These are phyloP conservation scores for Ceratitis capitata DNA, from an alignment of 1,140 invertebrate species.

Conservation along the genomic window DNA sequence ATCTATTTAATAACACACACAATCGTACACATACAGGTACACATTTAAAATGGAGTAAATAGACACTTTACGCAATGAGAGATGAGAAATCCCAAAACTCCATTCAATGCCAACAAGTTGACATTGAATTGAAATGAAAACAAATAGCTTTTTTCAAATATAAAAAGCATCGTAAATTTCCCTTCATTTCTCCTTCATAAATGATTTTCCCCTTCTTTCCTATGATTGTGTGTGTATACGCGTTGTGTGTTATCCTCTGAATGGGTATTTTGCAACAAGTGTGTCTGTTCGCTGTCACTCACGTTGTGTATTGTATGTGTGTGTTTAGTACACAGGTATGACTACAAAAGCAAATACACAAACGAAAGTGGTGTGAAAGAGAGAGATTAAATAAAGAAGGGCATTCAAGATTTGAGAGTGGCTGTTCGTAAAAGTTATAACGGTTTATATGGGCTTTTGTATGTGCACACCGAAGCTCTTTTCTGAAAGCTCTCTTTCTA, in stretches of 20 bases:
- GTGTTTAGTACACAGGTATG: constrained; percentile 21
- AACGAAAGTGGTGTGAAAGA: background rate
- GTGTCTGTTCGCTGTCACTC: background rate
- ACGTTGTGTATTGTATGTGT: background rate
- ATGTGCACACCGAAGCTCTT: background rate
- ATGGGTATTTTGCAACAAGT: constrained; percentile 8
- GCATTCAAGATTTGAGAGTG: background rate
- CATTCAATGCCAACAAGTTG: constrained; percentile 30
- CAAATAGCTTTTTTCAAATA: background rate
- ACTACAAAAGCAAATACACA: background rate
- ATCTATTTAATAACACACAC: background rate
- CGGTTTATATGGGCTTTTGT: background rate
- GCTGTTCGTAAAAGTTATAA: background rate
- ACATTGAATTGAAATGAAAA: constrained; percentile 27
- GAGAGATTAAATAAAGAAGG: background rate
- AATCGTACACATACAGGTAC: background rate
- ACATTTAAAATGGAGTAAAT: background rate
- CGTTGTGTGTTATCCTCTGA: background rate
- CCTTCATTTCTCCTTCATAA: background rate
- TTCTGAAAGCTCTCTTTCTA: background rate
- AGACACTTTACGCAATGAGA: background rate
- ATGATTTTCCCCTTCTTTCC: background rate
- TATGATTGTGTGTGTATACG: background rate
- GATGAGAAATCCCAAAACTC: constrained; percentile 27
- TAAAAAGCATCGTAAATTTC: constrained; percentile 7